A percentile compares a stretch with the other conserved stretches of the same genome.
These are phyloP conservation scores for Oscheius myriophilus DNA, from an alignment of 2,888 invertebrate genomes.

Conservation along the genomic window DNA sequence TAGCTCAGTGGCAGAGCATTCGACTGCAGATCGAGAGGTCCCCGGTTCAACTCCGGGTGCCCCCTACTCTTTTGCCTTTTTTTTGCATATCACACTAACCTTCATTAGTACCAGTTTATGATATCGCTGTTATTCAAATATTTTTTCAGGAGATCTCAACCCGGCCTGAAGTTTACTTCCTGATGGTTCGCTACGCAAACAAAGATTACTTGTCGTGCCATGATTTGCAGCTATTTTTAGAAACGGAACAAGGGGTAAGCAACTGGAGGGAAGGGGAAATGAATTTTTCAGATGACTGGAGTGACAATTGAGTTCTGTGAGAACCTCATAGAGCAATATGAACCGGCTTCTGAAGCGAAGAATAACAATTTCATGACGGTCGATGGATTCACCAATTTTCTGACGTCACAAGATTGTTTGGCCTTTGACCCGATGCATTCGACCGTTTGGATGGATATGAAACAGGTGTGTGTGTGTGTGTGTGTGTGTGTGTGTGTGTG, in stretches of 20 bases:
- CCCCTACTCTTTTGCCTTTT: conserved; percentile 36
- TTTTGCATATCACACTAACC: not conserved
- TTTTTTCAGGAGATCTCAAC: conserved; percentile 74
- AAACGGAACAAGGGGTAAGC: conserved; percentile 77
- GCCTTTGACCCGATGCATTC: conserved; percentile 74
- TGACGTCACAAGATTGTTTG: conserved; percentile 74
- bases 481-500: not conserved
- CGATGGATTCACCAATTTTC: conserved; percentile 74
- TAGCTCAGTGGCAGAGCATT: conserved; percentile 70
- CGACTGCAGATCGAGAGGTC: conserved; percentile 70
- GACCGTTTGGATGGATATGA: conserved; percentile 75
- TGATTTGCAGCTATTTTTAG: conserved; percentile 76
- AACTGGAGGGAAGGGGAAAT: not conserved
- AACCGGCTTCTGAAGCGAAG: conserved; percentile 75
- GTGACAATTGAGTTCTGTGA: conserved; percentile 75
- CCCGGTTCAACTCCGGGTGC: conserved; percentile 67
- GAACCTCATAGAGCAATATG: conserved; percentile 75
- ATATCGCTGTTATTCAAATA: no score
- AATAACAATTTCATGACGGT: conserved; percentile 75
- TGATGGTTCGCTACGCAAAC: conserved; percentile 76
- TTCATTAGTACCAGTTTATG: not conserved
- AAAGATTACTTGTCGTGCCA: conserved; percentile 76
- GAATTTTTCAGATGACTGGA: conserved; percentile 73
- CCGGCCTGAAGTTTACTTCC: conserved; percentile 76
- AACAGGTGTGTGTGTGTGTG: conserved; percentile 70